Conservation (phyloP, 2,797 vertebrate species). For the Crocidura indochinensis region DNA sequence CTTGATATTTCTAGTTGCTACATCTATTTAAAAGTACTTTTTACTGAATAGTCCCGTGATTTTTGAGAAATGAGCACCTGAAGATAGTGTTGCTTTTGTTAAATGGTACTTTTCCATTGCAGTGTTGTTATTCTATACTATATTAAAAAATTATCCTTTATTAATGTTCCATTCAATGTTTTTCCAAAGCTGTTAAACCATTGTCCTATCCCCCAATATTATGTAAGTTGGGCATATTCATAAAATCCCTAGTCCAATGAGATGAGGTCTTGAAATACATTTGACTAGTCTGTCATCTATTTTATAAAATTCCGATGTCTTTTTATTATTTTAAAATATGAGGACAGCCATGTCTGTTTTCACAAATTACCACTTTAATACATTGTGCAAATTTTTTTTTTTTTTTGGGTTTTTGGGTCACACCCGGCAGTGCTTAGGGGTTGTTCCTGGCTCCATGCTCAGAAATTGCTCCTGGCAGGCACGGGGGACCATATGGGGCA, state of each 20-base stretch:
- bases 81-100: constrained; percentile 45
- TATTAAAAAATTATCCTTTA: constrained; percentile 61
- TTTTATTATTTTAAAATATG: constrained; percentile 60
- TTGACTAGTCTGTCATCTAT: constrained; percentile 51
- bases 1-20: constrained; percentile 9
- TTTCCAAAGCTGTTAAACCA: constrained; percentile 58
- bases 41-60: neutral
- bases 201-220: constrained; percentile 17
- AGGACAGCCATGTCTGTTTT: constrained; percentile 64
- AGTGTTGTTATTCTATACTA: constrained; percentile 48
- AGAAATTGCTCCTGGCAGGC: too few species aligned
- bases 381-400: constrained; percentile 48
- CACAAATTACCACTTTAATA: constrained; percentile 56
- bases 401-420: too few species aligned
- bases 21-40: constrained; percentile 53
- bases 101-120: constrained; percentile 67
- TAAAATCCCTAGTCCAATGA: constrained; percentile 45
- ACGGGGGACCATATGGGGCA: too few species aligned
- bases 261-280: constrained; percentile 36
- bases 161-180: constrained; percentile 39
- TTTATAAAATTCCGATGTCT: constrained; percentile 63
- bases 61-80: constrained; percentile 58
- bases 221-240: constrained; percentile 66
- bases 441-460: too few species aligned
- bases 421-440: too few species aligned